phyloP scores from a whole-genome alignment of 2,797 vertebrate genomes.

The Myotis findleyi region DNA sequence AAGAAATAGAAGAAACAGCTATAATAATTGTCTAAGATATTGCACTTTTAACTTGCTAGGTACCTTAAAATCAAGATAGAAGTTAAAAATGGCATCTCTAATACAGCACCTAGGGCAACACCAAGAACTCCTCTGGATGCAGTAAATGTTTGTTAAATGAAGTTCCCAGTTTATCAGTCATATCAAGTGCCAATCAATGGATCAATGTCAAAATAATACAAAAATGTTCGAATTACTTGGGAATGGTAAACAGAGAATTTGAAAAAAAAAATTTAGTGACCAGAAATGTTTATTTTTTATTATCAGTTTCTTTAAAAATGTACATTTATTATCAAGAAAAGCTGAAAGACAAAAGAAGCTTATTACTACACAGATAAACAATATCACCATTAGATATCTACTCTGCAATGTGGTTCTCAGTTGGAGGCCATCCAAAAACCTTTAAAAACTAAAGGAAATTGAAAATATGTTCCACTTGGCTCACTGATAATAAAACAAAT shows the following conservation, averaged over 20 bases:
- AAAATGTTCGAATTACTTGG: background rate
- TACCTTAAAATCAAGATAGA: conserved; percentile 19
- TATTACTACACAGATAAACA: background rate
- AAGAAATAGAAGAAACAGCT: background rate
- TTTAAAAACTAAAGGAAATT: conserved; percentile 12
- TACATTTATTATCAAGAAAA: background rate
- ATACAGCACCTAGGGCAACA: background rate
- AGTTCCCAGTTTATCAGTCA: background rate
- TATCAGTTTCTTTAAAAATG: background rate
- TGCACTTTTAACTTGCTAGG: background rate
- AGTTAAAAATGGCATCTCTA: background rate
- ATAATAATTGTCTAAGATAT: background rate
- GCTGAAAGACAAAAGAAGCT: background rate
- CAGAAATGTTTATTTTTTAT: conserved; percentile 12
- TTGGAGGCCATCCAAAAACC: background rate
- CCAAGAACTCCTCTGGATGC: background rate
- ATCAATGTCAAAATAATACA: background rate
- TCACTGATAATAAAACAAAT: conserved; percentile 15
- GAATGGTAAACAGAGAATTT: background rate
- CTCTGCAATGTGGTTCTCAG: background rate
- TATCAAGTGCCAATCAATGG: background rate
- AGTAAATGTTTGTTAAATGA: conserved; percentile 15
- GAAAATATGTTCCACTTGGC: background rate
- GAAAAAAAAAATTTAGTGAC: background rate
- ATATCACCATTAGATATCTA: background rate